Percentiles rank a stretch among this genome's conserved stretches.
phyloP scores from a whole-genome alignment of 2,797 vertebrate species.

The Anguilla marmorata region DNA sequence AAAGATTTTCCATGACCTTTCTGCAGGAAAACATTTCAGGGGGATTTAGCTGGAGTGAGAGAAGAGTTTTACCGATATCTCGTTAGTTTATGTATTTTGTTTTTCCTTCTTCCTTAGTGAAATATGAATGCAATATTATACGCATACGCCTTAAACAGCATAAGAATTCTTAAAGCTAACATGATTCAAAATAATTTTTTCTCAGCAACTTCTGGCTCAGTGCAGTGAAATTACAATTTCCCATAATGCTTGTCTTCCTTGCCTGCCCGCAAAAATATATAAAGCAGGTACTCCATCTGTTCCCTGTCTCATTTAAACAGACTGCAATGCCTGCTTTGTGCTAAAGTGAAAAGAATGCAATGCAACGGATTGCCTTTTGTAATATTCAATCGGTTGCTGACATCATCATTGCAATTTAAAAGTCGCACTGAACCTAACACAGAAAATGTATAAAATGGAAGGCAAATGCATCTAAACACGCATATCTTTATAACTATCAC shows the following conservation, averaged over 20 bases:
- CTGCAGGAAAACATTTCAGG: background rate
- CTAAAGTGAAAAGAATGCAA: background rate
- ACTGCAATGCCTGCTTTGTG: background rate
- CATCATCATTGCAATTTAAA: background rate
- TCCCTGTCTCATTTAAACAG: background rate
- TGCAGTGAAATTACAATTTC: background rate
- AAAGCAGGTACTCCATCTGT: background rate
- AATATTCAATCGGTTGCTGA: background rate
- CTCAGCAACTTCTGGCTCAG: background rate
- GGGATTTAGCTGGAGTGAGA: background rate
- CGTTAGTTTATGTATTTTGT: background rate
- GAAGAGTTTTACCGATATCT: background rate
- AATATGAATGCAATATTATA: background rate
- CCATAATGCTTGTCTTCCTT: background rate
- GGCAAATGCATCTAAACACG: background rate
- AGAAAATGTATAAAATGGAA: background rate
- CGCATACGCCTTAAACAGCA: background rate
- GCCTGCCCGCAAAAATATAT: background rate
- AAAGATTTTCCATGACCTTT: background rate
- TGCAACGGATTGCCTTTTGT: background rate
- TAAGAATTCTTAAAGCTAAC: slow-evolving; percentile 6
- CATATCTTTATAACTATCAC: background rate
- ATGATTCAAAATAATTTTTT: background rate
- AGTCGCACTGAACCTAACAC: background rate
- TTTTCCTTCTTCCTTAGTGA: background rate